Percentiles rank a stretch among this genome's conserved stretches.
phyloP scores from a whole-genome alignment of 2,888 invertebrate species.

The Rapana venosa region DNA sequence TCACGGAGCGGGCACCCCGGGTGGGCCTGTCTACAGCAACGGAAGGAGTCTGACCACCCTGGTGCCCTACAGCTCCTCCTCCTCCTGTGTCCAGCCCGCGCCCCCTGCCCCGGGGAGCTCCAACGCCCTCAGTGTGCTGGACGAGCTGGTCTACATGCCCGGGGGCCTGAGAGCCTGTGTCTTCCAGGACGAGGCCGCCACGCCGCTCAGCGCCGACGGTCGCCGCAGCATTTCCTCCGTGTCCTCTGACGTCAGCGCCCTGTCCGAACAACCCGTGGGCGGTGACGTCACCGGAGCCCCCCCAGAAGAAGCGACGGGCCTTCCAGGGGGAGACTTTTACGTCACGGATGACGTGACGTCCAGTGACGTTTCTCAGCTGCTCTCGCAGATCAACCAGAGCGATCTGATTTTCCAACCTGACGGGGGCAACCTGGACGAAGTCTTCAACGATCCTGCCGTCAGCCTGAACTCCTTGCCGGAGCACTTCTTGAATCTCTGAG shows the following conservation, averaged over 20 bases:
- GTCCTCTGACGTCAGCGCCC: constrained; percentile 36
- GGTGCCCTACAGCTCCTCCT: not conserved
- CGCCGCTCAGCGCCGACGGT: constrained; percentile 37
- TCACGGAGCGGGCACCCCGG: not conserved
- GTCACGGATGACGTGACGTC: not conserved
- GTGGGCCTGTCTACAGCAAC: not conserved
- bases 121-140: not conserved
- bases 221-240: constrained; percentile 38
- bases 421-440: constrained; percentile 8
- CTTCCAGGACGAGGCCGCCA: constrained; percentile 26
- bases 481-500: constrained; percentile 16
- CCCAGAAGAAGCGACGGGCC: not conserved
- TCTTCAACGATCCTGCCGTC: constrained; percentile 23
- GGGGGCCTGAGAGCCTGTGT: not conserved
- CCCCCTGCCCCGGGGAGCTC: not conserved
- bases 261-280: not conserved
- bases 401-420: constrained; percentile 24
- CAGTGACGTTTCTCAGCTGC: constrained; percentile 29
- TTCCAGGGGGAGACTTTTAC: not conserved
- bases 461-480: not conserved
- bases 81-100: not conserved
- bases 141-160: constrained; percentile 32
- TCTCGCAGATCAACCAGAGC: constrained; percentile 43
- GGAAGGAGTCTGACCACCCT: not conserved
- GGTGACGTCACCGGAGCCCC: not conserved